Evolutionary conservation across 1,140 invertebrate genomes (phyloP).

Genomic region (Proctacanthus coquilletti): DNA sequence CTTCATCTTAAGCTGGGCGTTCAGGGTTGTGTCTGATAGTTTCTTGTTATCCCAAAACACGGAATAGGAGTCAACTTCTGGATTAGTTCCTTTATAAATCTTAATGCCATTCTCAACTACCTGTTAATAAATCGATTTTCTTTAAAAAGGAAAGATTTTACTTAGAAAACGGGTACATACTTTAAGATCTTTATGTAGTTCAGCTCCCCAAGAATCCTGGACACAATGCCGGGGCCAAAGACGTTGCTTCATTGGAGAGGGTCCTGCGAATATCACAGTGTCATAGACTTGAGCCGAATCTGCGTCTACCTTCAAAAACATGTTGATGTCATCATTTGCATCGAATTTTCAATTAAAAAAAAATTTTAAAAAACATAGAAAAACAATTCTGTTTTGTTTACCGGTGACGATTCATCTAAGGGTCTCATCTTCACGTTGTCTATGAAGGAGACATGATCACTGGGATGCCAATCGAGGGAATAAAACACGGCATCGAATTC

Average conservation of each 20-base stretch:
- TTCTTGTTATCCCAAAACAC: slow-evolving; percentile 97
- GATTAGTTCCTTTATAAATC: slow-evolving; percentile 87
- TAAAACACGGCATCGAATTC: slow-evolving; percentile 89
- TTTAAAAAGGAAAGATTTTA: background rate
- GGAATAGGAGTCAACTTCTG: slow-evolving; percentile 92
- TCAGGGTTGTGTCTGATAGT: slow-evolving; percentile 72
- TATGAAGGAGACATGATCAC: slow-evolving; percentile 91
- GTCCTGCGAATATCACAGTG: slow-evolving; percentile 79
- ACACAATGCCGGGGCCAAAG: slow-evolving; percentile 94
- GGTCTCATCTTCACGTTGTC: slow-evolving; percentile 67
- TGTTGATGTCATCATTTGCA: background rate
- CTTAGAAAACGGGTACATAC: slow-evolving; percentile 31
- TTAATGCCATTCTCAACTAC: slow-evolving; percentile 57
- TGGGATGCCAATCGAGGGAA: slow-evolving; percentile 93
- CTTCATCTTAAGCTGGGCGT: slow-evolving; percentile 57
- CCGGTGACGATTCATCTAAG: slow-evolving; percentile 49
- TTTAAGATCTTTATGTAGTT: slow-evolving; percentile 83
- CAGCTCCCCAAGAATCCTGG: slow-evolving; percentile 85
- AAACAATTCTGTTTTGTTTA: slow-evolving; percentile 22
- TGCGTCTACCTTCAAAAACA: slow-evolving; percentile 33
- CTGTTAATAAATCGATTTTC: slow-evolving; percentile 17
- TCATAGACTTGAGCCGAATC: slow-evolving; percentile 75
- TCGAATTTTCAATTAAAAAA: background rate
- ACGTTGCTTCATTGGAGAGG: slow-evolving; percentile 65
- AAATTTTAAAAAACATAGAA: background rate